phyloP scores from a whole-genome alignment of 2,888 invertebrate species.

The Hanleya hanleyi region DNA sequence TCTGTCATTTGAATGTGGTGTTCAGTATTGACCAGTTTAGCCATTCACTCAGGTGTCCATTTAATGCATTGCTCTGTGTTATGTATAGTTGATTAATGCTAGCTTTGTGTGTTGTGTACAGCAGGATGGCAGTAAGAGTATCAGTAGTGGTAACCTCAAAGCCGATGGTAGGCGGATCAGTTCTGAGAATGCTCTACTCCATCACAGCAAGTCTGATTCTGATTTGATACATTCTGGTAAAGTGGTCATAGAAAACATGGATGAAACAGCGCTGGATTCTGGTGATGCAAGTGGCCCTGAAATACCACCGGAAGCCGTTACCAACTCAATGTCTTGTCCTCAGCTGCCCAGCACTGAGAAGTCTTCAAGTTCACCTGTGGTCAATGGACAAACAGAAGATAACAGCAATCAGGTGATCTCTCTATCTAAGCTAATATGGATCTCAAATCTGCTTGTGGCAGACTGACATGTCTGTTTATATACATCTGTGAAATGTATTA shows the following conservation, averaged over 20 bases:
- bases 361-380: background rate
- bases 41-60: too few relatives aligned
- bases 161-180: background rate
- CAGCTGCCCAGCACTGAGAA: background rate
- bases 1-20: too few relatives aligned
- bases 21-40: too few relatives aligned
- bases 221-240: constrained; percentile 35
- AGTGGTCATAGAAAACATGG: constrained; percentile 3
- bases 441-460: too few relatives aligned
- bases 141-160: constrained; percentile 35
- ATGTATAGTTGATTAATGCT: too few relatives aligned
- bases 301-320: background rate
- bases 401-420: constrained; percentile 1
- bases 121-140: constrained; percentile 36
- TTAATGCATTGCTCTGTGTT: too few relatives aligned
- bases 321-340: too few relatives aligned
- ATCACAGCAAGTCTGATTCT: constrained; percentile 50
- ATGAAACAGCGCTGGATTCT: background rate
- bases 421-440: too few relatives aligned
- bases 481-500: too few relatives aligned
- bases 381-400: background rate
- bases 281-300: background rate
- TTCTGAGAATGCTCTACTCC: constrained; percentile 7
- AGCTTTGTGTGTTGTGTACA: constrained; percentile 9
- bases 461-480: too few relatives aligned